Base-by-base conservation (phyloP, 2,113 vertebrate species). In the Salminus brasiliensis region DNA sequence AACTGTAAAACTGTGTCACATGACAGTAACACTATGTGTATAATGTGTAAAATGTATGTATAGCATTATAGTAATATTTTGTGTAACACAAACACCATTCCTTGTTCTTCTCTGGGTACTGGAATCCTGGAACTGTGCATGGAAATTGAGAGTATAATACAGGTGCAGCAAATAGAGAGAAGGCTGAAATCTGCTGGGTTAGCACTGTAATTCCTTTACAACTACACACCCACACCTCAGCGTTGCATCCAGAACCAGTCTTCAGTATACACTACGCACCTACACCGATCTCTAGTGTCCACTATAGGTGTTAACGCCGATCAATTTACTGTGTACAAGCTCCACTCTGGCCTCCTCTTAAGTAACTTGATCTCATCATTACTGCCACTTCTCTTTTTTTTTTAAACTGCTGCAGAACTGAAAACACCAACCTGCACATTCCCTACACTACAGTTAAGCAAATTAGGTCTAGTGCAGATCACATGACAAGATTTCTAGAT, bases 381-480 rank as follows among this genome's bases (percentile, higher is more conserved):
- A 72, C 49, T 72, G 72, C 68, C 30, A 49, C 67, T 18, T 45
- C 41, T 52, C 36, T 53, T 78, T 69, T 45, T 45, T 70, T 29
- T 29, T 27, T n/a, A n/a, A 60, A 60, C 76, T 47, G 39, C 67
- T 16, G 29, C 45, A 67, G 60, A 30, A 67, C 41, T 71, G 67
- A 71, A 62, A 71, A 25, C 36, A 47, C 67, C 60, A 49, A 52
- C 55, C 76, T 62, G 67, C 68, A 79, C 41, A 71, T 79, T 71
- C 71, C 60, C 70, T 62, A 62, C 76, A 63, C 76, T 15, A 25
- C 55, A 72, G 39, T 59, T 57, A 79, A 79, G 62, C 70, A 27
- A 62, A 79, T 62, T 79, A 63, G 76, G 71, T 60, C 57, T 49
- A 59, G 65, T 36, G 32, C 34, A 30, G 65, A 63, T 78, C 76